These are phyloP conservation scores for Neria commutata DNA, from an alignment of 2,888 invertebrate species.

Conservation along the genomic window DNA sequence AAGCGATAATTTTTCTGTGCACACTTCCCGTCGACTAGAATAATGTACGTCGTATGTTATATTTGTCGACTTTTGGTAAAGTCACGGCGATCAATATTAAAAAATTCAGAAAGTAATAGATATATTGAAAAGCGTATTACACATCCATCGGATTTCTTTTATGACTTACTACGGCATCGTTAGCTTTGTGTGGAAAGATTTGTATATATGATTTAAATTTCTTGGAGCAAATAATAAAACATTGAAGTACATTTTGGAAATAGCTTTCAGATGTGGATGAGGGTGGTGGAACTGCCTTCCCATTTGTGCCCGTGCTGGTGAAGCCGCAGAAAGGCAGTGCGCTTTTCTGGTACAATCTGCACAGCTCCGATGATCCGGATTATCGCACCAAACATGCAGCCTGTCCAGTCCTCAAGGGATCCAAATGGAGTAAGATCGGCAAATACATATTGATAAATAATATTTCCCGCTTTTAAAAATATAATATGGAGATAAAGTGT, in stretches of 20 bases:
- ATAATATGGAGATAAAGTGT: neutral
- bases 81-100: too few relatives aligned
- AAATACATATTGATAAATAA: conserved; percentile 27
- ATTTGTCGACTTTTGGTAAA: too few relatives aligned
- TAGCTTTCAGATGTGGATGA: conserved; percentile 98
- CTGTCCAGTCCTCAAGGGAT: conserved; percentile 54
- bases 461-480: conserved; percentile 2
- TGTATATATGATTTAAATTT: conserved; percentile 41
- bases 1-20: too few relatives aligned
- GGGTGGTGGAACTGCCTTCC: conserved; percentile 97
- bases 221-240: too few relatives aligned
- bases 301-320: conserved; percentile 80
- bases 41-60: too few relatives aligned
- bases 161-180: neutral
- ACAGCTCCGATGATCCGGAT: conserved; percentile 48
- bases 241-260: conserved; percentile 59
- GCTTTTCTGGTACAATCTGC: conserved; percentile 56
- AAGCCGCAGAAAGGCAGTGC: conserved; percentile 78
- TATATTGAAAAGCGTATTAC: too few relatives aligned
- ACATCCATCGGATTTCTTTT: too few relatives aligned
- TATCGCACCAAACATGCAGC: conserved; percentile 54
- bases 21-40: too few relatives aligned
- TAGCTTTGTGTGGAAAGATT: too few relatives aligned
- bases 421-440: conserved; percentile 51
- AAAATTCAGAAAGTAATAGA: too few relatives aligned